phyloP scores from a whole-genome alignment of 2,888 invertebrate species.

The Polylopha cassiicola region DNA sequence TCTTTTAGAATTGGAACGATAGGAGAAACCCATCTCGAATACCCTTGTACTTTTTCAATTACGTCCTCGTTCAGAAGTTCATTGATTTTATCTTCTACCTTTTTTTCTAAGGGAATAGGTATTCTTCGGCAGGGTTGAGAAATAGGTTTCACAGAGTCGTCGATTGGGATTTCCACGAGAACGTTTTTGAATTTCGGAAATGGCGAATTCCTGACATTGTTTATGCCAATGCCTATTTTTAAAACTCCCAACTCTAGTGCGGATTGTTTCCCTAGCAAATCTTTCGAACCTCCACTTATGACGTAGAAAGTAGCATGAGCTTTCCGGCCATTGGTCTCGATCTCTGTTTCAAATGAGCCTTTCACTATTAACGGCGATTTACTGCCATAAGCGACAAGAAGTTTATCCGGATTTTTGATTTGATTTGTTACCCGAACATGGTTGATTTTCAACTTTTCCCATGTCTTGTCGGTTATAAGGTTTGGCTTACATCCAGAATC shows the following conservation, averaged over 20 bases:
- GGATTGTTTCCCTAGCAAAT: neutral
- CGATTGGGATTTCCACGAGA: neutral
- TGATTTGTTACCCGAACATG: neutral
- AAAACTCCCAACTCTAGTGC: neutral
- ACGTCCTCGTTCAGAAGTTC: neutral
- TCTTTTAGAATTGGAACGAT: neutral
- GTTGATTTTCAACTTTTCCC: neutral
- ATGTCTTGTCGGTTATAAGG: neutral
- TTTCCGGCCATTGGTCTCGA: neutral
- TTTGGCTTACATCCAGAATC: neutral
- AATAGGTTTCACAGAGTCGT: neutral
- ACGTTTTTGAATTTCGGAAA: conserved; percentile 1
- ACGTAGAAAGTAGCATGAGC: neutral
- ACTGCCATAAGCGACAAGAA: conserved; percentile 3
- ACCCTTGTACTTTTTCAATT: conserved; percentile 1
- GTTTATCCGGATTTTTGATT: neutral
- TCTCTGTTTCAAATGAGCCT: neutral
- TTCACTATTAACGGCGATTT: neutral
- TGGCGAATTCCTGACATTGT: too few relatives aligned
- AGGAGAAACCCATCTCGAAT: conserved; percentile 1
- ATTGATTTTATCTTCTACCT: conserved; percentile 2
- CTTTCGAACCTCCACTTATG: neutral
- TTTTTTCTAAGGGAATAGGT: conserved; percentile 2
- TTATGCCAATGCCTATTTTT: neutral
- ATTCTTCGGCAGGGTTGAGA: conserved; percentile 3